These are phyloP conservation scores for Pteronotus mesoamericanus DNA, from an alignment of 2,797 vertebrate species.

Conservation along the genomic window DNA sequence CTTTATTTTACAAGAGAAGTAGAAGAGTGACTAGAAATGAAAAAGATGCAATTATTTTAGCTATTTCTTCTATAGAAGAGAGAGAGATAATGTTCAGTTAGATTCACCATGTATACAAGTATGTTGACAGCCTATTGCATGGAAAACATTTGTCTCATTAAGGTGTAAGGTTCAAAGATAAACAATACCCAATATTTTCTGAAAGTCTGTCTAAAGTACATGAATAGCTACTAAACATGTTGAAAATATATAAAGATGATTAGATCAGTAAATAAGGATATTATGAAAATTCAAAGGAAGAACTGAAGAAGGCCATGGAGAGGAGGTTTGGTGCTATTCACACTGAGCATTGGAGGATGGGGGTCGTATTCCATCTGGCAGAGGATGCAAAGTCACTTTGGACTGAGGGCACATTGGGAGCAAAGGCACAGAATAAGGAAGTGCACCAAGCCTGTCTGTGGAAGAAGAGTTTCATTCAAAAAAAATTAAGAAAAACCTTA, in stretches of 20 bases:
- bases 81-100: not conserved
- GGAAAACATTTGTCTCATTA: not conserved
- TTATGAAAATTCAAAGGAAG: not conserved
- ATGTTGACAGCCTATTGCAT: not conserved
- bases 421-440: not conserved
- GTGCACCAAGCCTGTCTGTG: not conserved
- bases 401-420: not conserved
- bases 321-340: not conserved
- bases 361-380: not conserved
- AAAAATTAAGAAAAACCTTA: not conserved
- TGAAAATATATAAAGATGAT: not conserved
- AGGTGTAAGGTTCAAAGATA: not conserved
- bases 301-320: not conserved
- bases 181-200: not conserved
- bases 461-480: not conserved
- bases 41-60: conserved; percentile 33
- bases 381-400: not conserved
- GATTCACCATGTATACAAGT: not conserved
- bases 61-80: not conserved
- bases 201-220: not conserved
- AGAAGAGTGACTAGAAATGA: not conserved
- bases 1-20: conserved; percentile 23
- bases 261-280: not conserved
- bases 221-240: not conserved
- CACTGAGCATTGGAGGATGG: not conserved